A percentile compares a stretch with the other conserved stretches of the same genome.
These are phyloP conservation scores for human (Homo sapiens) DNA, from an alignment of 2,113 vertebrate species.

Conservation along the genomic window DNA sequence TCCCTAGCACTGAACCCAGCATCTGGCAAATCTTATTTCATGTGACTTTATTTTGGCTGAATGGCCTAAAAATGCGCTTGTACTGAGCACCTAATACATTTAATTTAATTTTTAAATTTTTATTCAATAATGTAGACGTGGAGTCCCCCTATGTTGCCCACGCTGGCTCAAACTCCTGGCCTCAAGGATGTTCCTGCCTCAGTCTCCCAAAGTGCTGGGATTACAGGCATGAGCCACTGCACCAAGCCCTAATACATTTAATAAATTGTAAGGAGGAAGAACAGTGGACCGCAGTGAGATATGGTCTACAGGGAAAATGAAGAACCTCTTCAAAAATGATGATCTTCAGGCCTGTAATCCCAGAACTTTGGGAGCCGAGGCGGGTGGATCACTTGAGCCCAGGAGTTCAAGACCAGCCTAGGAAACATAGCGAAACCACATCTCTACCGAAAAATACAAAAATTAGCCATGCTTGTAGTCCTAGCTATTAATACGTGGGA, in stretches of 20 bases:
- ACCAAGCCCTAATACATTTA: background rate
- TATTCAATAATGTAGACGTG: background rate
- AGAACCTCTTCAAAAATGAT: background rate
- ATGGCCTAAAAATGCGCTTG: background rate
- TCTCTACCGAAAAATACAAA: no score
- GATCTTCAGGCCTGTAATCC: background rate
- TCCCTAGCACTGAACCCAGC: background rate
- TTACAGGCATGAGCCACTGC: no score
- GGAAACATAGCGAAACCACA: no score
- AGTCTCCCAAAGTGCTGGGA: no score
- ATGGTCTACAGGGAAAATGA: background rate
- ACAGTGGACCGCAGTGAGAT: background rate
- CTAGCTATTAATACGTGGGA: no score
- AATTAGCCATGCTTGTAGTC: no score
- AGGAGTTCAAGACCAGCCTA: no score
- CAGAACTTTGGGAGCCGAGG: no score
- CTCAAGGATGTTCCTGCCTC: no score
- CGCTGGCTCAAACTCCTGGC: no score
- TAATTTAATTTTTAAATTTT: background rate
- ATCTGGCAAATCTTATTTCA: background rate
- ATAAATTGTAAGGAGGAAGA: background rate
- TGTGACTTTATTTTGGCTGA: conserved; percentile 17
- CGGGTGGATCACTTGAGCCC: no score
- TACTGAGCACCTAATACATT: background rate
- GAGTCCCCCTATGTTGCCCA: no score